These are phyloP conservation scores for Dendronephthya gigantea DNA, from an alignment of 64 coral and sea anemone species.

Conservation along the genomic window DNA sequence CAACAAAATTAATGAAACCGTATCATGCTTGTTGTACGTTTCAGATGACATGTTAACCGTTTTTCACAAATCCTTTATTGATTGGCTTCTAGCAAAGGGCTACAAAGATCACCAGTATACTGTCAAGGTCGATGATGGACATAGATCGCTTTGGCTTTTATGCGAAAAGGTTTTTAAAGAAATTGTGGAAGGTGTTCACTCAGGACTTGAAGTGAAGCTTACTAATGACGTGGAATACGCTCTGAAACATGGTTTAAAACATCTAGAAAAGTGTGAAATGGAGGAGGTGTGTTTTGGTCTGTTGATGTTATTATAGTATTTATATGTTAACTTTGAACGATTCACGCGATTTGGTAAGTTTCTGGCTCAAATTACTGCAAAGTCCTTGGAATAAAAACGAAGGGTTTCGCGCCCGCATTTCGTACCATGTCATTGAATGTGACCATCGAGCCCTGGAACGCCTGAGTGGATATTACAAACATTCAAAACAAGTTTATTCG, in stretches of 20 bases:
- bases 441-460: too few species aligned
- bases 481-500: too few species aligned
- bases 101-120: slow-evolving; percentile 43
- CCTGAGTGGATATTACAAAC: too few species aligned
- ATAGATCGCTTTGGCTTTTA: slow-evolving; percentile 30
- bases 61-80: slow-evolving; percentile 64
- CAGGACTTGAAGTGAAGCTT: neutral
- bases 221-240: slow-evolving; percentile 47
- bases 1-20: neutral
- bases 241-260: slow-evolving; percentile 42
- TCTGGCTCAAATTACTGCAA: neutral
- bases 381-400: neutral
- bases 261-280: neutral
- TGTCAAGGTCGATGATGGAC: slow-evolving; percentile 25
- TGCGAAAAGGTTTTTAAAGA: slow-evolving; percentile 18
- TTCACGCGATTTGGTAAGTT: neutral
- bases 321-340: neutral
- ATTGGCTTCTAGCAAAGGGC: slow-evolving; percentile 32
- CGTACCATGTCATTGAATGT: neutral
- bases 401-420: neutral
- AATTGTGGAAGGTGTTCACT: slow-evolving; percentile 12
- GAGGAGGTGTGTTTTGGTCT: neutral
- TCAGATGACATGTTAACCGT: slow-evolving; percentile 38
- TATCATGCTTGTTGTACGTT: slow-evolving; percentile 48
- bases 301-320: neutral